Conservation (phyloP, 2,888 invertebrate species). For the Agrochola circellaris region DNA sequence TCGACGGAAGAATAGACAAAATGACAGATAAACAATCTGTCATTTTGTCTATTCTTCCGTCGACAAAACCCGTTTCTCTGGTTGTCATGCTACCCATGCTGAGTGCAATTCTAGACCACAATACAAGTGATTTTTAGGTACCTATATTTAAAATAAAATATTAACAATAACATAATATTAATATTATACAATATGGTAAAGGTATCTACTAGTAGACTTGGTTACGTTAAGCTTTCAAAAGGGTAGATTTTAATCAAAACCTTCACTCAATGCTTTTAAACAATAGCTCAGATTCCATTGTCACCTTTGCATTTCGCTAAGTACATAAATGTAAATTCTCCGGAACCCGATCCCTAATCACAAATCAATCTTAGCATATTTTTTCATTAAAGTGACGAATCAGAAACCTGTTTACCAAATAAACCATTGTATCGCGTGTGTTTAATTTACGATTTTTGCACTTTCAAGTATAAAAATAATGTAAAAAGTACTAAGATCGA, state of each 20-base stretch:
- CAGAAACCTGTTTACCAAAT: constrained; percentile 59
- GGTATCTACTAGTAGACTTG: background rate
- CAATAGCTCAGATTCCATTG: background rate
- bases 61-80: too few relatives aligned
- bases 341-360: constrained; percentile 43
- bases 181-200: too few relatives aligned
- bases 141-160: too few relatives aligned
- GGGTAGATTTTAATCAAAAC: background rate
- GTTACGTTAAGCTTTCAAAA: background rate
- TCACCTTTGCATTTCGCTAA: background rate
- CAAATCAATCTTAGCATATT: constrained; percentile 11
- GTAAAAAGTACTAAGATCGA: constrained; percentile 42
- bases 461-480: constrained; percentile 43
- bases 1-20: too few relatives aligned
- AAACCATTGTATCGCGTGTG: constrained; percentile 61
- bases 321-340: background rate
- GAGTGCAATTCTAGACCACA: background rate
- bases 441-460: constrained; percentile 58
- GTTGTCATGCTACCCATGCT: too few relatives aligned
- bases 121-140: background rate
- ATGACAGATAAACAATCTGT: too few relatives aligned
- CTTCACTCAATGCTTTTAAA: background rate
- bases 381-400: constrained; percentile 59
- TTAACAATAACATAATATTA: too few relatives aligned
- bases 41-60: too few relatives aligned